Conservation (phyloP, 2,797 vertebrate species). For the Enteromius anoplus region DNA sequence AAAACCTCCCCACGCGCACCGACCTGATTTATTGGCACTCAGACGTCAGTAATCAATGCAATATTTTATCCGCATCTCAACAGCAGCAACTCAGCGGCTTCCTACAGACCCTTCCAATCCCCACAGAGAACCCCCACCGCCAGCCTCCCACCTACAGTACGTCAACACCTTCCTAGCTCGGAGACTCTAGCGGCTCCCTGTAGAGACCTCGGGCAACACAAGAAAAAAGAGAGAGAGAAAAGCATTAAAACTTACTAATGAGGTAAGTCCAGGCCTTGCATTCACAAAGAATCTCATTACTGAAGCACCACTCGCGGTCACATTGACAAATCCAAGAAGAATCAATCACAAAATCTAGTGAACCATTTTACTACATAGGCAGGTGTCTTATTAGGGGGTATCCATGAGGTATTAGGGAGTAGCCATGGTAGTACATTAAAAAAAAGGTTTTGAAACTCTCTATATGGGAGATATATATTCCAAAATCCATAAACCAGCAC, state of each 20-base stretch:
- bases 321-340: neutral
- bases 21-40: conserved; percentile 62
- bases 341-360: neutral
- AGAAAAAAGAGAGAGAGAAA: neutral
- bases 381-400: neutral
- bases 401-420: neutral
- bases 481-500: neutral
- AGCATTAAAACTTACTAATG: conserved; percentile 5
- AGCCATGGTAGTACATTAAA: neutral
- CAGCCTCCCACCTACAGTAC: neutral
- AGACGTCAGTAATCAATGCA: conserved; percentile 64
- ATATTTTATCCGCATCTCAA: conserved; percentile 61
- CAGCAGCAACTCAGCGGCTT: conserved; percentile 57
- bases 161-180: neutral
- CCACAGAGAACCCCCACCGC: conserved; percentile 12
- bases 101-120: conserved; percentile 25
- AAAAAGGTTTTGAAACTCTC: neutral
- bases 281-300: conserved; percentile 15
- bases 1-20: conserved; percentile 12
- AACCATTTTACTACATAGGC: neutral
- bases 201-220: neutral
- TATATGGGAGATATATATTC: neutral
- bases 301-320: neutral
- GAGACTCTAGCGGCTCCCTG: neutral
- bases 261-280: conserved; percentile 9